Base-by-base conservation (phyloP, 2,797 vertebrate species). In the Fistularia commersonii region DNA sequence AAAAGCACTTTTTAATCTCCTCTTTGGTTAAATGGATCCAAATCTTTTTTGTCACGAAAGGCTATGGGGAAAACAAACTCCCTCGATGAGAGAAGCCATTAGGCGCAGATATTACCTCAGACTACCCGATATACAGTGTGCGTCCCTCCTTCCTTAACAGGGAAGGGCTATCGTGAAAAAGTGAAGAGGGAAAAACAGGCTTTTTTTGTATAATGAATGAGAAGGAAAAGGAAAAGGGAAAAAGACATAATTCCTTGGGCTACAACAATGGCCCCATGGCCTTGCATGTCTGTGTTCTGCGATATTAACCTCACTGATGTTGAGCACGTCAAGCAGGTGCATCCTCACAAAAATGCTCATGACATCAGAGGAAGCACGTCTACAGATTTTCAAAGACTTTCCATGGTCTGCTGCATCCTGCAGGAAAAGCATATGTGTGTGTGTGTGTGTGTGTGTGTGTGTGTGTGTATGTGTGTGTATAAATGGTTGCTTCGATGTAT, bases 321-420 rank as follows among this genome's bases (percentile, higher is more conserved):
- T 64, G 66, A 70, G 39, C 40, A 3, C 62, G 62, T 33, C 50
- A 65, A 64, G 65, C 85, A 88, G 87, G 84, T 89, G 87, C 77
- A 85, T 89, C 87, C 87, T 88, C 41, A 10, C 38, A 54, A 54
- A 79, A 31, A 60, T 5, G 14, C 51, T 9, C 58, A 60, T 85
- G 81, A 85, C 76, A 82, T 87, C 77, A 83, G 63, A 63, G 87
- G 82, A 87, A 86, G 75, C 80, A 75, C 69, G 72, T 77, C 48
- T 84, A 67, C 48, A 0, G 51, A 61, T 61, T 61, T 78, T 41
- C 33, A 45, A 47, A 69, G 63, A 61, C 72, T 64, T 43, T 46
- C 51, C 48, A 41, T 58, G 47, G 45, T 65, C 46, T 49, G 15
- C 53, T 66, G 15, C 64, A 79, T 85, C 79, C 82, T 79, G 64